Conservation (phyloP, 1,140 invertebrate genomes). For the Panagrolaimus sp. region DNA sequence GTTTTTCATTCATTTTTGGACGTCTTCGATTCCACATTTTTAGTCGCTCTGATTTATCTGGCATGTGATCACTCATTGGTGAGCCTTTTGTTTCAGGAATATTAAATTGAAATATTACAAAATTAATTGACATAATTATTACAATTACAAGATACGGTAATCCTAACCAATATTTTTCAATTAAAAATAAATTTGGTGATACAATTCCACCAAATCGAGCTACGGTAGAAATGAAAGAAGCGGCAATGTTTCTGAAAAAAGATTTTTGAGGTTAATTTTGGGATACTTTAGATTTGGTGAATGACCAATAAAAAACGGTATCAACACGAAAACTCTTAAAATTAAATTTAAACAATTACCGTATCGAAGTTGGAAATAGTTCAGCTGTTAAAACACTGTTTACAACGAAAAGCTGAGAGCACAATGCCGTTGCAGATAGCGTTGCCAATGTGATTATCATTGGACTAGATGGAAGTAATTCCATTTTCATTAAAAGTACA, state of each 20-base stretch:
- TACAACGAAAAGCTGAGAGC: conserved; percentile 1
- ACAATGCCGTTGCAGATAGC: not conserved
- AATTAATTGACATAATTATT: not conserved
- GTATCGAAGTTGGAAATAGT: conserved; percentile 12
- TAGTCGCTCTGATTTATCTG: not conserved
- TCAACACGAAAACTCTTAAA: no score
- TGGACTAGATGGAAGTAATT: not conserved
- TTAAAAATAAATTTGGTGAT: conserved; percentile 6
- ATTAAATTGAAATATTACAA: not conserved
- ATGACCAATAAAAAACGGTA: no score
- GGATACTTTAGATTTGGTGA: no score
- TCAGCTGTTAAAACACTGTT: not conserved
- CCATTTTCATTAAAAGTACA: not conserved
- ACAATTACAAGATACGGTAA: conserved; percentile 13
- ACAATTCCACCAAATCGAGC: conserved; percentile 13
- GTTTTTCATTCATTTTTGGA: no score
- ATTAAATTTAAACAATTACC: no score
- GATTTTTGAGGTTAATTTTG: no score
- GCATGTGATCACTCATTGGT: not conserved
- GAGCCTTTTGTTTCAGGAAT: not conserved
- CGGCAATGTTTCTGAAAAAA: conserved; percentile 2
- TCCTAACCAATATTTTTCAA: not conserved
- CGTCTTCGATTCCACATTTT: no score
- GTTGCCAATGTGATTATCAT: conserved; percentile 3
- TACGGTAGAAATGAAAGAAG: not conserved